A percentile compares a stretch with the other conserved stretches of the same genome.
These are phyloP conservation scores for Epinotia bilunana DNA, from an alignment of 2,888 invertebrate genomes.

Conservation along the genomic window DNA sequence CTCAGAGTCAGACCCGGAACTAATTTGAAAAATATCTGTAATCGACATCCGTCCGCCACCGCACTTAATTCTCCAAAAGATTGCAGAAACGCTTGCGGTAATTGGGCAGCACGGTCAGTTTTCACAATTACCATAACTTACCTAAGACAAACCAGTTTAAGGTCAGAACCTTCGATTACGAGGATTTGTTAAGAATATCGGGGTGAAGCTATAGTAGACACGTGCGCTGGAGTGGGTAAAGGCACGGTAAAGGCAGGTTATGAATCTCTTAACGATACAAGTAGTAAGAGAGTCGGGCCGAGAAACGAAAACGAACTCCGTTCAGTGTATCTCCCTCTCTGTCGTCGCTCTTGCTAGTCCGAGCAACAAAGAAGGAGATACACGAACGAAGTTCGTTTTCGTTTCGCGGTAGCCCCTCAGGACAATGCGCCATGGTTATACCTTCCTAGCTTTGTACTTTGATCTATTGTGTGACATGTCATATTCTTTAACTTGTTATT, in stretches of 20 bases:
- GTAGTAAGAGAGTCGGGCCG: neutral
- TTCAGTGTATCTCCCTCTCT: too few species aligned
- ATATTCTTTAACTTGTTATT: too few species aligned
- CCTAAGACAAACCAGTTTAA: neutral
- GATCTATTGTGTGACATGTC: too few species aligned
- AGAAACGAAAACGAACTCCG: too few species aligned
- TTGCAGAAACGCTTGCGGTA: neutral
- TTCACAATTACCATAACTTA: neutral
- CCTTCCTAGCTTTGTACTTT: neutral
- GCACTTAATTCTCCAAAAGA: neutral
- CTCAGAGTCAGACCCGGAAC: too few species aligned
- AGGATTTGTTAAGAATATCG: neutral
- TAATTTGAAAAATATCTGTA: neutral
- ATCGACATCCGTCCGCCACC: neutral
- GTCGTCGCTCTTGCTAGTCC: too few species aligned
- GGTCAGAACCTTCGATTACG: neutral
- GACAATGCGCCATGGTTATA: neutral
- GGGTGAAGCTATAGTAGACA: neutral
- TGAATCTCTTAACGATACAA: neutral
- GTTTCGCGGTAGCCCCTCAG: neutral
- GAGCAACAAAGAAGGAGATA: too few species aligned
- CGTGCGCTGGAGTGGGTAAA: neutral
- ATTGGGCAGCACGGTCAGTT: neutral
- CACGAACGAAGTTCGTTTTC: too few species aligned
- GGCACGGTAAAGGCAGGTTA: neutral